These are phyloP conservation scores for Scaptodrosophila lebanonensis DNA, from an alignment of 1,140 invertebrate species.

Conservation along the genomic window DNA sequence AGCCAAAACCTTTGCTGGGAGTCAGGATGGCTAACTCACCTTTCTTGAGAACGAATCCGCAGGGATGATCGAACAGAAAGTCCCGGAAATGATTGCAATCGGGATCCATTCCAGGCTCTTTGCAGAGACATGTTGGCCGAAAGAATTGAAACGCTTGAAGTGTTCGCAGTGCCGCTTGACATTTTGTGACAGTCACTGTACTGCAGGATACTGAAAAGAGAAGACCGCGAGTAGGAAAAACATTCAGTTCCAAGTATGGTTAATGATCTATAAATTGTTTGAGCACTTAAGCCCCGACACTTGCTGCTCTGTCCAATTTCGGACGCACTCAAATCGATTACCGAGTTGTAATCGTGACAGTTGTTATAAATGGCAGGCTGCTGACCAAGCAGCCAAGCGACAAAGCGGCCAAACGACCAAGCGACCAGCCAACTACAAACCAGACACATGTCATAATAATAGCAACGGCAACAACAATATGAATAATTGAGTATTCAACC, in stretches of 20 bases:
- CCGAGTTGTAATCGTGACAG: conserved; percentile 53
- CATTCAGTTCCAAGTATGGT: conserved; percentile 34
- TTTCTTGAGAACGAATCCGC: conserved; percentile 91
- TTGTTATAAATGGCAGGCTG: conserved; percentile 66
- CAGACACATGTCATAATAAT: conserved; percentile 70
- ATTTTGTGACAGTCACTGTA: conserved; percentile 93
- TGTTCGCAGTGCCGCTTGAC: conserved; percentile 90
- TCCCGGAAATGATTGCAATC: conserved; percentile 94
- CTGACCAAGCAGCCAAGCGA: conserved; percentile 18
- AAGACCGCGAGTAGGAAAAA: conserved; percentile 3
- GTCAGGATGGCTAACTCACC: conserved; percentile 84
- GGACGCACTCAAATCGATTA: conserved; percentile 58
- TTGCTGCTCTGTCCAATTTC: conserved; percentile 38
- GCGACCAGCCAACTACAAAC: conserved; percentile 54
- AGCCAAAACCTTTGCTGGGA: too few relatives aligned
- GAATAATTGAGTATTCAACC: conserved; percentile 70
- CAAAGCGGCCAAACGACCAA: conserved; percentile 10
- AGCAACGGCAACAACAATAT: conserved; percentile 42
- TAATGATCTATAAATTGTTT: conserved; percentile 73
- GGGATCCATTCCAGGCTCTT: conserved; percentile 90
- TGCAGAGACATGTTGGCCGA: conserved; percentile 92
- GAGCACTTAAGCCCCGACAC: conserved; percentile 67
- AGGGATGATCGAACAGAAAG: conserved; percentile 94
- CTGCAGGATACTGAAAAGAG: conserved; percentile 90
- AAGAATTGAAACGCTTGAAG: conserved; percentile 94